phyloP scores from a whole-genome alignment of 1,140 invertebrate genomes.

The Frieseomelitta varia region DNA sequence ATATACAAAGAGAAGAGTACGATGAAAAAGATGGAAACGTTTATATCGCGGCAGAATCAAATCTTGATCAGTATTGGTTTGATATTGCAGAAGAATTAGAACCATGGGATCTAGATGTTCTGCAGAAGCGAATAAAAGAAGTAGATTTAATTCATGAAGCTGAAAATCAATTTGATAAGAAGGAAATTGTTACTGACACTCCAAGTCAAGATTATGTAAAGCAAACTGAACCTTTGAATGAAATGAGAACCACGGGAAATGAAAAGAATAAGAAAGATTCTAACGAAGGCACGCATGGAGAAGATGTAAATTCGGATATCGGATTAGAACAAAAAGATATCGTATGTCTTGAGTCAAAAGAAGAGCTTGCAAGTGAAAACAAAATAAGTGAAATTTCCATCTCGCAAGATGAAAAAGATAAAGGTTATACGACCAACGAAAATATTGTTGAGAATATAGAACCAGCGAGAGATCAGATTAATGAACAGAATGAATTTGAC shows the following conservation, averaged over 20 bases:
- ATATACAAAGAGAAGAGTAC: not conserved
- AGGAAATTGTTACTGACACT: not conserved
- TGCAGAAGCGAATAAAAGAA: constrained; percentile 52
- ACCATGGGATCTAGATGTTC: constrained; percentile 47
- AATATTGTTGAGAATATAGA: not conserved
- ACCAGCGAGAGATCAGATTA: not conserved
- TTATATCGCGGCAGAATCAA: constrained; percentile 17
- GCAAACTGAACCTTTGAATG: not conserved
- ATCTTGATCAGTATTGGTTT: constrained; percentile 44
- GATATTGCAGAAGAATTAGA: constrained; percentile 51
- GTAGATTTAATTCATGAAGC: constrained; percentile 30
- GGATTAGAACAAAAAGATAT: not conserved
- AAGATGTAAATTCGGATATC: not conserved
- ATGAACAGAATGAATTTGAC: not conserved
- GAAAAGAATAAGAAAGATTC: no score
- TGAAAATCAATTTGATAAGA: constrained; percentile 1
- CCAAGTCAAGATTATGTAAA: not conserved
- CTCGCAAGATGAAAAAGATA: not conserved
- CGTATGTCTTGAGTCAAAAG: not conserved
- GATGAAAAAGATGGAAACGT: not conserved
- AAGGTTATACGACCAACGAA: not conserved
- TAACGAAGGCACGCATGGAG: no score
- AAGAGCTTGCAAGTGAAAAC: not conserved
- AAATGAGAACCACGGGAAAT: not conserved
- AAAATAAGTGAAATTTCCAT: not conserved